Conservation (phyloP, 2,113 vertebrate species). For the Trichomycterus rosablanca region DNA sequence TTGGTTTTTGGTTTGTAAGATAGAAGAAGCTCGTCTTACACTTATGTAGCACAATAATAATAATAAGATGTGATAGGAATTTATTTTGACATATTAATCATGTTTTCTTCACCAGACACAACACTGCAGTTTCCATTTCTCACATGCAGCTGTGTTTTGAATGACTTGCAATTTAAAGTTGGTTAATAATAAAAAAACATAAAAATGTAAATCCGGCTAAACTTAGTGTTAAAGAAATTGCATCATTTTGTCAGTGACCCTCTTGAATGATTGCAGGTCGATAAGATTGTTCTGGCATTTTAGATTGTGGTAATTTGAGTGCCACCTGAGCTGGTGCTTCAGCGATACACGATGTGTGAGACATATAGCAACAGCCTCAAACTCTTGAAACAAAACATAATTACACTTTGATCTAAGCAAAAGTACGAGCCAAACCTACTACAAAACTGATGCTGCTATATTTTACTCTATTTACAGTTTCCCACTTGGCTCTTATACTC, state of each 20-base stretch:
- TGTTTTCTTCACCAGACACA: slow-evolving; percentile 19
- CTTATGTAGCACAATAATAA: slow-evolving; percentile 11
- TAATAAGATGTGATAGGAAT: slow-evolving; percentile 28
- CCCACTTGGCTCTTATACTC: too few species aligned
- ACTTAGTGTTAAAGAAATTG: slow-evolving; percentile 27
- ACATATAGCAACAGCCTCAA: background rate
- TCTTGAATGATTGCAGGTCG: slow-evolving; percentile 26
- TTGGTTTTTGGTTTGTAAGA: too few species aligned
- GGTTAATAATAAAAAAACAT: background rate
- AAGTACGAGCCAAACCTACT: background rate
- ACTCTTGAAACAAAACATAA: slow-evolving; percentile 23
- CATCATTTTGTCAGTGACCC: slow-evolving; percentile 36
- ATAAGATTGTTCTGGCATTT: slow-evolving; percentile 4
- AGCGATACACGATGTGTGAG: slow-evolving; percentile 18
- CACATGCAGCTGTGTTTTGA: slow-evolving; percentile 27
- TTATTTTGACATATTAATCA: slow-evolving; percentile 42
- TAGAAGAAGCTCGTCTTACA: background rate
- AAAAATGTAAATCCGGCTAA: slow-evolving; percentile 27
- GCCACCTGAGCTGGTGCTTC: slow-evolving; percentile 20
- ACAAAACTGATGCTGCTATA: background rate
- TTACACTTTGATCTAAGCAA: background rate
- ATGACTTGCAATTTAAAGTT: slow-evolving; percentile 39
- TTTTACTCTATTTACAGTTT: background rate
- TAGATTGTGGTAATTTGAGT: slow-evolving; percentile 31
- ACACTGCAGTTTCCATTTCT: slow-evolving; percentile 16